phyloP scores from a whole-genome alignment of 2,113 vertebrate genomes.

The Rutilus rutilus region DNA sequence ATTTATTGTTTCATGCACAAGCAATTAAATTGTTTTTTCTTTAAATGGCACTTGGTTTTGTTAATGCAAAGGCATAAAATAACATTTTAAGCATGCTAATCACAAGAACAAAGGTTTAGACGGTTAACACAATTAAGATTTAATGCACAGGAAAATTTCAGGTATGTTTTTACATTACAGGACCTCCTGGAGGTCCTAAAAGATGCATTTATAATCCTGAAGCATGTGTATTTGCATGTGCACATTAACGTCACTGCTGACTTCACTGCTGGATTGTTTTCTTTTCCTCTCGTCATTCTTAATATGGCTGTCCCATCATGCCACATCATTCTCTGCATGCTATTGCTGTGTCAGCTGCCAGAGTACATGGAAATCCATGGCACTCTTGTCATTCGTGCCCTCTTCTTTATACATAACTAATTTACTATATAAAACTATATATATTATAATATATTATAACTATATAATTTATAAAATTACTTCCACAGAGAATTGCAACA shows the following conservation, averaged over 20 bases:
- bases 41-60: background rate
- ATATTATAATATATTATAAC: too few species aligned
- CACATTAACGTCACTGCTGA: constrained; percentile 10
- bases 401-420: background rate
- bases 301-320: background rate
- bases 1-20: background rate
- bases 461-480: background rate
- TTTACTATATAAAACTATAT: too few species aligned
- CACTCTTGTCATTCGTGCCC: background rate
- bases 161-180: background rate
- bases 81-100: background rate
- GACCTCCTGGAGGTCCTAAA: background rate
- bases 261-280: background rate
- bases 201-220: background rate
- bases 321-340: background rate
- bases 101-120: background rate
- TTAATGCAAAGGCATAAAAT: background rate
- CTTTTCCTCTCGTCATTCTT: background rate
- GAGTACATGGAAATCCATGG: background rate
- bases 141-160: background rate
- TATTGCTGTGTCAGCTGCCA: constrained; percentile 23
- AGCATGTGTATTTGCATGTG: constrained; percentile 1
- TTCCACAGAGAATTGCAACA: background rate
- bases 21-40: too few species aligned
- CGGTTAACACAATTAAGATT: background rate